These are phyloP conservation scores for Paratrypauchen microcephalus DNA, from an alignment of 2,797 vertebrate species.

Conservation along the genomic window DNA sequence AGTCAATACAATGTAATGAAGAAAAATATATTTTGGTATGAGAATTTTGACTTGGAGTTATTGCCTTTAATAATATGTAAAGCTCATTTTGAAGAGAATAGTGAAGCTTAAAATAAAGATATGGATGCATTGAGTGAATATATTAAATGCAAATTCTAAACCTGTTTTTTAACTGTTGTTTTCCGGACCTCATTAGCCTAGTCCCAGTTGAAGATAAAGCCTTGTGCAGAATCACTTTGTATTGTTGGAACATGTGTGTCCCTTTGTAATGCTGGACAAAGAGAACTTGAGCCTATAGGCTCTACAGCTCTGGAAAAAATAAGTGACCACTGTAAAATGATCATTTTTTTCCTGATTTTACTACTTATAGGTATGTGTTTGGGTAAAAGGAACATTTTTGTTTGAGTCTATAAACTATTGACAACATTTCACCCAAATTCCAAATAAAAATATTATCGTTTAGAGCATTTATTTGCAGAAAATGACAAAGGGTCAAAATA, in stretches of 20 bases:
- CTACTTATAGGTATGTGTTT: no score
- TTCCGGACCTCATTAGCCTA: conserved; percentile 7
- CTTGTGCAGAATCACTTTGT: conserved; percentile 9
- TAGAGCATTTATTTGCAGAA: no score
- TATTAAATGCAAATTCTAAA: conserved; percentile 1
- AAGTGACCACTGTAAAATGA: no score
- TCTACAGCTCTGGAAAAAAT: no score
- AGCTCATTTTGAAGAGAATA: not conserved
- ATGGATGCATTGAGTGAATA: not conserved
- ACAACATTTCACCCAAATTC: no score
- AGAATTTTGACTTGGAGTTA: not conserved
- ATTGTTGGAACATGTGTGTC: conserved; percentile 8
- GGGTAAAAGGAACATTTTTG: no score
- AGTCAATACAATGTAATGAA: conserved; percentile 4
- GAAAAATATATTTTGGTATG: not conserved
- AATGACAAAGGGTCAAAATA: no score
- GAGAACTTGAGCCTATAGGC: conserved; percentile 7
- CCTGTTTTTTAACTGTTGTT: not conserved
- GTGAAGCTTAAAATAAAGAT: not conserved
- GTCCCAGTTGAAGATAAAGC: conserved; percentile 3
- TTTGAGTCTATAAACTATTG: no score
- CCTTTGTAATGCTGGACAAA: not conserved
- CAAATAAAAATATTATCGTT: no score
- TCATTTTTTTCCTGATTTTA: no score
- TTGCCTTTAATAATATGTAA: not conserved